A percentile compares a stretch with the other conserved stretches of the same genome.
phyloP scores from a whole-genome alignment of 2,113 vertebrate genomes.

The Mobula hypostoma region DNA sequence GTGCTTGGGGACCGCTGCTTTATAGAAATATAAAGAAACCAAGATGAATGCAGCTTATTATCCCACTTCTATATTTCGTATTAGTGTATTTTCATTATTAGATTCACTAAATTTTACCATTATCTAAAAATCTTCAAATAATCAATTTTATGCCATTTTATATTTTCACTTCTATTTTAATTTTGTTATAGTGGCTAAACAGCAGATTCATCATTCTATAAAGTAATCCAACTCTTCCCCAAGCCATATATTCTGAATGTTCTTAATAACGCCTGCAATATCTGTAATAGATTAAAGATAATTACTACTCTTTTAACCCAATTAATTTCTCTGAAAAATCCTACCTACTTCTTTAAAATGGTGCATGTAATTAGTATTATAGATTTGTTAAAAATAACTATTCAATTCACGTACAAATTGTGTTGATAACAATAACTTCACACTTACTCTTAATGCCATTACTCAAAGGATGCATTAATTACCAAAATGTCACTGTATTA shows the following conservation, averaged over 20 bases:
- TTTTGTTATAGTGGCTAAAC: neutral
- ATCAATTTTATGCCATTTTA: neutral
- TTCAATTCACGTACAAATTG: neutral
- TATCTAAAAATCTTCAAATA: neutral
- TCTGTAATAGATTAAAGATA: neutral
- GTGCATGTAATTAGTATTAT: neutral
- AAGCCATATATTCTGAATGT: neutral
- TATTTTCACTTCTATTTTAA: neutral
- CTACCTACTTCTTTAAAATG: neutral
- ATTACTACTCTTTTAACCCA: neutral
- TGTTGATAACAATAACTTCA: neutral
- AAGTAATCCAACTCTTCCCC: neutral
- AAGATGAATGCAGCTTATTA: neutral
- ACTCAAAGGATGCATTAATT: conserved; percentile 11
- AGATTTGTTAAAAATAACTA: neutral
- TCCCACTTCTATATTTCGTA: neutral
- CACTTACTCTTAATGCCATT: neutral
- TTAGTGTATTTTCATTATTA: neutral
- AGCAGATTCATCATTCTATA: neutral
- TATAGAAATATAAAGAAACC: neutral
- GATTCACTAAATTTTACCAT: neutral
- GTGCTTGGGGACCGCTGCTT: no score
- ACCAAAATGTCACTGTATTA: neutral
- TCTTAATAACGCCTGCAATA: neutral
- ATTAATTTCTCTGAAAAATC: neutral